Base-by-base conservation (phyloP, 2,888 invertebrate species). In the Cheilosia vulpina region DNA sequence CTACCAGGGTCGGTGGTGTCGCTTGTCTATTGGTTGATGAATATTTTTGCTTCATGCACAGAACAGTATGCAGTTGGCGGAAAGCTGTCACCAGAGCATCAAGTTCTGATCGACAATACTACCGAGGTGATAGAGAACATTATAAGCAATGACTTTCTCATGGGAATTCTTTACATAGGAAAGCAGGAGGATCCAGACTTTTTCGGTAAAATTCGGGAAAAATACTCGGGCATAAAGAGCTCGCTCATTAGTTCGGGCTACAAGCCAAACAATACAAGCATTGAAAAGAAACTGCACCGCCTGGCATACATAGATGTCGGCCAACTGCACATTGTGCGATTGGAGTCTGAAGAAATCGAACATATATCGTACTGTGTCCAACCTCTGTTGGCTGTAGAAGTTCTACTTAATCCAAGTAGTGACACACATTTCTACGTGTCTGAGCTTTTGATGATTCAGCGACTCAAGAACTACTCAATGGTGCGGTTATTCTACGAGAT, bases 401-500 rank as follows among this genome's bases (percentile, higher is more conserved):
- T 98, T 43, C 93, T 97, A 52, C 93, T 96, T 0, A 96, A 97
- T 92, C 97, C 98, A 0, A 96, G 97, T 88, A 96, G 96, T 71
- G 96, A 98, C 88, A 95, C 97, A 31, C 94, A 95, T 63, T 94
- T 95, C 60, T 94, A 98, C 87, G 96, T 97, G 0, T 95, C 96
- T 87, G 97, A 98, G 90, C 92, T 98, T 68, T 93, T 96, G 55
- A 95, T 98, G 94, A 94, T 98, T 65, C 96, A 98, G 91, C 95
- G 96, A 87, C 93, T 98, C 0, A 97, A 98, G 92, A 96, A 96
- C 69, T 96, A 96, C 88, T 94, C 95, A n/a, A 94, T 96, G 88
- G 94, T 97, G 1, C 94, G 97, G 87, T 92, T 98, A 0, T 98
- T 96, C 90, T 96, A 96, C 90, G 98, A 98, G 93, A 94, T 98